phyloP scores from a whole-genome alignment of 1,140 invertebrate species.

The Hesperophylax magnus region DNA sequence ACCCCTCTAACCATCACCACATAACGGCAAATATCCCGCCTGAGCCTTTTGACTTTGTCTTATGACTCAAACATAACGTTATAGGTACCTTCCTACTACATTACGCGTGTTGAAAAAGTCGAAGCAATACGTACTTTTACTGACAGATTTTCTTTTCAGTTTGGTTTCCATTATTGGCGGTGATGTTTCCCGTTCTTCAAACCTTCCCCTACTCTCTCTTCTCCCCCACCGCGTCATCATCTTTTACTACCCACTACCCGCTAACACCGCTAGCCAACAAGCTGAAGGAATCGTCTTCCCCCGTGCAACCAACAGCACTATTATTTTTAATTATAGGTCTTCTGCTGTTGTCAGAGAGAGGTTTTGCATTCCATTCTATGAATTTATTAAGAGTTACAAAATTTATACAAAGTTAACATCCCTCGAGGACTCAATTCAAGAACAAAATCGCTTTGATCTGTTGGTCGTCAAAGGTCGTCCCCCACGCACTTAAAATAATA shows the following conservation, averaged over 20 bases:
- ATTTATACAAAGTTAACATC: neutral
- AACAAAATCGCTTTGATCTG: neutral
- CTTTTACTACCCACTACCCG: no score
- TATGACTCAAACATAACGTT: conserved; percentile 42
- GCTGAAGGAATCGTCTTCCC: no score
- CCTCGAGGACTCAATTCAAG: neutral
- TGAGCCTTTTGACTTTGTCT: conserved; percentile 50
- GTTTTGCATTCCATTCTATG: neutral
- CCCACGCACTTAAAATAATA: no score
- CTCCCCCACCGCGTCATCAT: no score
- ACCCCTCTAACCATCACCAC: neutral
- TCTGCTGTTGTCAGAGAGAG: neutral
- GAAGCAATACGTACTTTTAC: neutral
- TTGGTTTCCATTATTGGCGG: conserved; percentile 53
- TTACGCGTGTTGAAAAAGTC: no score
- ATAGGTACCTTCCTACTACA: no score
- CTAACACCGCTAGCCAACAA: no score
- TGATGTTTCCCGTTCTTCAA: neutral
- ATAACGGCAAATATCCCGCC: neutral
- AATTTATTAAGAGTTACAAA: neutral
- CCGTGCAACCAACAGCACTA: neutral
- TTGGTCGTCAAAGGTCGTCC: neutral
- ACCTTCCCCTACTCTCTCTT: no score
- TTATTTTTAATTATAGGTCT: neutral
- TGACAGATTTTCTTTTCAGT: conserved; percentile 52